A percentile compares a stretch with the other conserved stretches of the same genome.
Conservation (phyloP, 35 echinoderm and acorn worm genomes). For the Hemicentrotus pulcherrimus region DNA sequence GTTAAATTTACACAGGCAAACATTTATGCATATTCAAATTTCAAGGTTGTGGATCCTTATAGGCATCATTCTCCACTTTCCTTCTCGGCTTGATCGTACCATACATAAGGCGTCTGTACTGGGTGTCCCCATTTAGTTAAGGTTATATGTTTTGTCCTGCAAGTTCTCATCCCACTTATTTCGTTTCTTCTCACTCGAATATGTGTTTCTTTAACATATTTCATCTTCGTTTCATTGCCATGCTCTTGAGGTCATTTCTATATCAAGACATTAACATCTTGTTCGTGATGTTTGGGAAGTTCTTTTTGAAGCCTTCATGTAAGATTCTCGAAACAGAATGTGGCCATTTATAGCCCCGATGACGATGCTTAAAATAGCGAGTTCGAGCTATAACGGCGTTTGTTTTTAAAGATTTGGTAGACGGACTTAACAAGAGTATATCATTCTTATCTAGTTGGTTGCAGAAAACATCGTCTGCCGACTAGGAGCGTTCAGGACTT, state of each 20-base stretch:
- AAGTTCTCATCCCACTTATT: no score
- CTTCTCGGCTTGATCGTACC: no score
- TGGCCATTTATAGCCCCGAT: not conserved
- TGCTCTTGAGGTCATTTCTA: not conserved
- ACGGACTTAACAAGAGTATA: not conserved
- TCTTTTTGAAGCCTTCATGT: not conserved
- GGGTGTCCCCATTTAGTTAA: no score
- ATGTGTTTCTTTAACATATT: no score
- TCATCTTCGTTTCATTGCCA: not conserved
- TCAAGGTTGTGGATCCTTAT: no score
- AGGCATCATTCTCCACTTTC: no score
- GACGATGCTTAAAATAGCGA: not conserved
- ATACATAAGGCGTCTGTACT: no score
- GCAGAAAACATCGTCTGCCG: not conserved
- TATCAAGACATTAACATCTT: not conserved
- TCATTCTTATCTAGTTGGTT: not conserved
- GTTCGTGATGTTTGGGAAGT: not conserved
- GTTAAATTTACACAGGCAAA: no score
- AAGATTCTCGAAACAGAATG: not conserved
- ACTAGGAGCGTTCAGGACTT: not conserved
- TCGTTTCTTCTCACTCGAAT: no score
- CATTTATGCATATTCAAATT: no score
- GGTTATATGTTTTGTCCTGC: no score
- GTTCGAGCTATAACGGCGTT: not conserved
- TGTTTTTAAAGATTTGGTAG: not conserved